Base-by-base conservation (phyloP, 2,888 invertebrate genomes). In the Acanthoscelides obtectus region DNA sequence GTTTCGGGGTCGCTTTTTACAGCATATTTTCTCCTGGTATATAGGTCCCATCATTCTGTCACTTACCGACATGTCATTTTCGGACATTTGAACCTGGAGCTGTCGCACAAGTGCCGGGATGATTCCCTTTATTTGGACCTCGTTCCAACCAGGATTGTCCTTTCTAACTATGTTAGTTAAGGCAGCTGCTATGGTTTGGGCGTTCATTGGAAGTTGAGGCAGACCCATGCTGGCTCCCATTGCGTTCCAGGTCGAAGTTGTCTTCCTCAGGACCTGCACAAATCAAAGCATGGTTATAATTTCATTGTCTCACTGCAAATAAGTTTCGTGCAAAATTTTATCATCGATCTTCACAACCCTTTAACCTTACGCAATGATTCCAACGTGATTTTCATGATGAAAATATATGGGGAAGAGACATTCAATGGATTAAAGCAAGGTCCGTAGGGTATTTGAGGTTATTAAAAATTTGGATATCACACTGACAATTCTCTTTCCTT, bases 101-200 rank as follows among this genome's bases (percentile, higher is more conserved):
- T 86, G 85, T 74, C 87, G 84, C 71, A 88, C 80, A 75, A 91
- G 86, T 19, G 82, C 81, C 12, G 92, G 91, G 78, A 91, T 84
- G 81, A 90, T 87, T 76, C 88, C 88, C 5, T 89, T 86, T 63
- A 92, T 87, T 82, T 91, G 90, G 72, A 86, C 86, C 70, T 89
- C 89, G 72, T 85, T 88, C 82, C 90, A 86, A 75, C 87, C 87
- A 45, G 91, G 91, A 86, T 90, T 89, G 80, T 92, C 91, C 75
- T 90, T 89, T 70, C 89, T 87, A 69, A 92, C 86, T 81, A 89
- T 87, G 74, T 86, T 85, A 5, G 85, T 86, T 20, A 90, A 70
- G 2, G 84, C 85, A 19, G 77, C 71, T 19, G 80, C 77, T 27
- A 85, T 80, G 0, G 80, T 76, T 22, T 77, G 78, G 6, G 82